Percentiles rank a stretch among this genome's conserved stretches.
Evolutionary conservation across 2,797 vertebrate genomes (phyloP).

Genomic region (Botia almorhae): DNA sequence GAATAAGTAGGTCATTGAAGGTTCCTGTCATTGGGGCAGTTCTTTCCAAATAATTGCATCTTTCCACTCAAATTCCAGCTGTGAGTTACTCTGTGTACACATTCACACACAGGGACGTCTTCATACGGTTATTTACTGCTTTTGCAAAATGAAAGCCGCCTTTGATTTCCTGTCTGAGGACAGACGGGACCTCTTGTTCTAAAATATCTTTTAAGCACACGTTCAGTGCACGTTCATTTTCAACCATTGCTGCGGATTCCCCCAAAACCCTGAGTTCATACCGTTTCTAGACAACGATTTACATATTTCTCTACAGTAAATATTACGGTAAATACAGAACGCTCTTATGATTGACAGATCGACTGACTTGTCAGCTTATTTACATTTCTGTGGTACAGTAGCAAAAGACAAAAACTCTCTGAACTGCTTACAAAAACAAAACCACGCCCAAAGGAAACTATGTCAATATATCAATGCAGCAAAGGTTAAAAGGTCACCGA

Average conservation of each 20-base stretch:
- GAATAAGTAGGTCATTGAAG: constrained; percentile 77
- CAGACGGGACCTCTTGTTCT: background rate
- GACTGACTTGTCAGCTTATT: background rate
- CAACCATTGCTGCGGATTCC: background rate
- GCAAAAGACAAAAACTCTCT: background rate
- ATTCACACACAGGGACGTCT: background rate
- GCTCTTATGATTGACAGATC: background rate
- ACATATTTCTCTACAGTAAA: background rate
- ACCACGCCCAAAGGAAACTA: background rate
- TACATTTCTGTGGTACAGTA: background rate
- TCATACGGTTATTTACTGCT: background rate
- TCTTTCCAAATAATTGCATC: constrained; percentile 76
- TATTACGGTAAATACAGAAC: background rate
- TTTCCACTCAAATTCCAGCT: constrained; percentile 76
- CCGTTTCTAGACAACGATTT: background rate
- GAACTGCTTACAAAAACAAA: background rate
- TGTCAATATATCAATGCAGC: background rate
- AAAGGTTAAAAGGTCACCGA: background rate
- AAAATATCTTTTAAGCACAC: background rate
- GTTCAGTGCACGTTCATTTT: background rate
- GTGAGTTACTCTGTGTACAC: constrained; percentile 59
- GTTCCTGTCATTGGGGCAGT: constrained; percentile 78
- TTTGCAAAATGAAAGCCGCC: background rate
- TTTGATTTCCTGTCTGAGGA: background rate
- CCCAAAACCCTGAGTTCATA: background rate